Evolutionary conservation across 2,113 vertebrate species (phyloP).

Genomic region (Syngnathoides biaculeatus): DNA sequence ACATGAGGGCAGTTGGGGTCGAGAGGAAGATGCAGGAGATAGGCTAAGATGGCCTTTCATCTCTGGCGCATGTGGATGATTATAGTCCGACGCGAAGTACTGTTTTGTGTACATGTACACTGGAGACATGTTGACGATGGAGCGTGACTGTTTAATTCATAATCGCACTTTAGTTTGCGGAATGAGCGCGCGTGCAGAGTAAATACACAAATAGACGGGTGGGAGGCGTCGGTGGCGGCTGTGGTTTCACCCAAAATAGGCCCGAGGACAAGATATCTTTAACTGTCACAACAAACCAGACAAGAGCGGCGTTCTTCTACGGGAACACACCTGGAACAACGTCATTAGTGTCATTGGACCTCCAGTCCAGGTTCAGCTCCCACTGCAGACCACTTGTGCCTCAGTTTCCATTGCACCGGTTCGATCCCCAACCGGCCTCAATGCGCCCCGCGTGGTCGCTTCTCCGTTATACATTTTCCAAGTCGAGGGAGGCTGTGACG

Average conservation of each 20-base stretch:
- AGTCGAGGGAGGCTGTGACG: no score
- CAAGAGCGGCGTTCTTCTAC: slow-evolving; percentile 46
- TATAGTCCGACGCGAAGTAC: no score
- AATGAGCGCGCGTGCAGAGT: background rate
- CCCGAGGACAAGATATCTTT: slow-evolving; percentile 58
- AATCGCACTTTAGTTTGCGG: background rate
- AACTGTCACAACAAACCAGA: slow-evolving; percentile 49
- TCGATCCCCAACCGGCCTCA: slow-evolving; percentile 8
- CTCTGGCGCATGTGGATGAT: no score
- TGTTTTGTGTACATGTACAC: no score
- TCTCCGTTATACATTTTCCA: no score
- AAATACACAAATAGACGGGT: slow-evolving; percentile 7
- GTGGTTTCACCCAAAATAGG: slow-evolving; percentile 47
- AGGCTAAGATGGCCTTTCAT: no score
- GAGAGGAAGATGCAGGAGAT: no score
- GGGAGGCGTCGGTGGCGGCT: slow-evolving; percentile 13
- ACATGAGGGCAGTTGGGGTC: no score
- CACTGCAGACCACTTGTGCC: slow-evolving; percentile 34
- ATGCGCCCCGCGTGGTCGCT: no score
- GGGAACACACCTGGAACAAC: slow-evolving; percentile 44
- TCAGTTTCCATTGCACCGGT: no score
- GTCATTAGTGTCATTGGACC: slow-evolving; percentile 45
- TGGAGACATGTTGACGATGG: no score
- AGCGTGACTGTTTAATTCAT: no score
- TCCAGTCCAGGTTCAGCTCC: slow-evolving; percentile 44